Evolutionary conservation across 2,888 invertebrate species (phyloP).

Genomic region (Myopa tessellatipennis): DNA sequence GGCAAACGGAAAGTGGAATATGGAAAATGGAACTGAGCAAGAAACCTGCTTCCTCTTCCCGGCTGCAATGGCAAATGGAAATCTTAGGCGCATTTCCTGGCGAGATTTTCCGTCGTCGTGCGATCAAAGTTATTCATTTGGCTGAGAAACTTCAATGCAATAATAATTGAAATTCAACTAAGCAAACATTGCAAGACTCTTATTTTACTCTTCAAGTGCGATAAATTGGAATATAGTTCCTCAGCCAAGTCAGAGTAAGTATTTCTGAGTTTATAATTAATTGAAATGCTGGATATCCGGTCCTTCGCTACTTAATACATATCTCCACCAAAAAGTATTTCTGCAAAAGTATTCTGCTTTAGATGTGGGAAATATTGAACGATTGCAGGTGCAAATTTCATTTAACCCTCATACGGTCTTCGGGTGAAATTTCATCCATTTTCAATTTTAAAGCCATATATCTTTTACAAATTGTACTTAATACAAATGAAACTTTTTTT

Average conservation of each 20-base stretch:
- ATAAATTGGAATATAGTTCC: constrained; percentile 37
- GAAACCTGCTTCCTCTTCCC: neutral
- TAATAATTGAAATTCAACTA: constrained; percentile 44
- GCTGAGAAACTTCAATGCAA: constrained; percentile 33
- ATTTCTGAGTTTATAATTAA: constrained; percentile 9
- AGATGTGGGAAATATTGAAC: neutral
- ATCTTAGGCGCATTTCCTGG: neutral
- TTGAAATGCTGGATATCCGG: neutral
- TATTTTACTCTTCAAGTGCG: constrained; percentile 36
- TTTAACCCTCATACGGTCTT: too few species aligned
- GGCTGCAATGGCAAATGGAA: neutral
- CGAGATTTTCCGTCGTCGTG: constrained; percentile 17
- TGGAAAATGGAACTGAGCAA: neutral
- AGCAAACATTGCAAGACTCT: constrained; percentile 44
- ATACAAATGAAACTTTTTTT: too few species aligned
- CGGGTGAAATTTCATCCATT: too few species aligned
- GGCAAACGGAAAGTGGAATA: constrained; percentile 21
- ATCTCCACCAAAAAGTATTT: neutral
- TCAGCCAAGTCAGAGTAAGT: constrained; percentile 17
- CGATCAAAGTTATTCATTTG: constrained; percentile 46
- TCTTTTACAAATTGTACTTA: too few species aligned
- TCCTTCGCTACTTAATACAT: neutral
- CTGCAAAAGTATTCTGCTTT: neutral
- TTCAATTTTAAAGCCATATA: too few species aligned
- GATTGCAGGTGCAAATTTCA: neutral